Percentiles rank a stretch among this genome's conserved stretches.
Evolutionary conservation across 2,797 vertebrate species (phyloP).

Genomic region (Gymnoscopelus braueri): DNA sequence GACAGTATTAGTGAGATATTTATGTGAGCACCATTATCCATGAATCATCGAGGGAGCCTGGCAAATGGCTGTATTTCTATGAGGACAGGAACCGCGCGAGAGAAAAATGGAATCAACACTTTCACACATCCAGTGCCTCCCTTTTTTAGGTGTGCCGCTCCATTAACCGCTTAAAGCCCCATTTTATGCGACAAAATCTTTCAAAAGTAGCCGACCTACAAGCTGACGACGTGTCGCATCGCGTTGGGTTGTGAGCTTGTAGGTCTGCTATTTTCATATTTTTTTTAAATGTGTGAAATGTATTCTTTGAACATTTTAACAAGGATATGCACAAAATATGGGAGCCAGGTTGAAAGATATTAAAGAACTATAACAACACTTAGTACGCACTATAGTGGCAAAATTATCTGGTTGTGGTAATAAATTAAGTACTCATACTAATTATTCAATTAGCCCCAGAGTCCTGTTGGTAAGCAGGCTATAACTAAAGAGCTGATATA

Average conservation of each 20-base stretch:
- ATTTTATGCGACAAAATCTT: no score
- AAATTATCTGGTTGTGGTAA: constrained; percentile 34
- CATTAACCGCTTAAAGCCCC: neutral
- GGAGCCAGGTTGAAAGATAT: no score
- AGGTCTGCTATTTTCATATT: no score
- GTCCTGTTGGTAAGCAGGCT: constrained; percentile 19
- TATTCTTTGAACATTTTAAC: no score
- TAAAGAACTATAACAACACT: constrained; percentile 30
- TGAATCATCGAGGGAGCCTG: constrained; percentile 54
- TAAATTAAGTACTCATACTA: constrained; percentile 51
- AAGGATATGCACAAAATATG: no score
- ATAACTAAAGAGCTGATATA: constrained; percentile 23
- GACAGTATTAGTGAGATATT: constrained; percentile 60
- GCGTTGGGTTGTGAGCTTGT: no score
- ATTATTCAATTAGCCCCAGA: constrained; percentile 33
- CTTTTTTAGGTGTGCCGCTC: constrained; percentile 41
- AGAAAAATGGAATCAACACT: constrained; percentile 50
- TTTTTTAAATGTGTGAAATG: no score
- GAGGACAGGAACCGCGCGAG: constrained; percentile 41
- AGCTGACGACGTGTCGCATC: no score
- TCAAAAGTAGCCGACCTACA: no score
- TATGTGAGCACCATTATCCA: constrained; percentile 47
- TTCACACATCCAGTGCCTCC: constrained; percentile 48
- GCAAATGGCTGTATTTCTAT: constrained; percentile 59
- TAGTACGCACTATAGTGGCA: constrained; percentile 17